These are phyloP conservation scores for Equus przewalskii DNA, from an alignment of 2,113 vertebrate genomes.

Conservation along the genomic window DNA sequence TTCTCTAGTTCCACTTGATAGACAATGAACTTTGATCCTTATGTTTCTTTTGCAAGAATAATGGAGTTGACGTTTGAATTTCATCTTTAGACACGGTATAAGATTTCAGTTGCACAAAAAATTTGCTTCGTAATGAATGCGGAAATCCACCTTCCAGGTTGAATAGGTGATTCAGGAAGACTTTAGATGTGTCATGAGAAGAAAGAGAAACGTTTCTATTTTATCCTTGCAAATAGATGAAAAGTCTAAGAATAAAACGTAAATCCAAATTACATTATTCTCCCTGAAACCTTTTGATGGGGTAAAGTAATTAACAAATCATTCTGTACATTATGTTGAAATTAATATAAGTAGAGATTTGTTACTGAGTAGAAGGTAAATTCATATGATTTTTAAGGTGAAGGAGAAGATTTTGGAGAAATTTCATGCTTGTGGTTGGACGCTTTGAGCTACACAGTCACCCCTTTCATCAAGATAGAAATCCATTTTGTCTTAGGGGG, in stretches of 20 bases:
- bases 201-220: background rate
- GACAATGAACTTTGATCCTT: background rate
- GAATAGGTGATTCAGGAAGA: background rate
- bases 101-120: background rate
- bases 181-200: background rate
- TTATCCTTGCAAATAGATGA: background rate
- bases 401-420: background rate
- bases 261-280: background rate
- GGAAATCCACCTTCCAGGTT: background rate
- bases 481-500: background rate
- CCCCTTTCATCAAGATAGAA: background rate
- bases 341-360: background rate
- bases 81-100: background rate
- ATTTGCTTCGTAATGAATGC: background rate
- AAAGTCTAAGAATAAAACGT: background rate
- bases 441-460: rapidly evolving
- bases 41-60: background rate
- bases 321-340: background rate
- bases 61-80: conserved; percentile 26
- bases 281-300: background rate
- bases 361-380: background rate
- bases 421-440: background rate
- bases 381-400: background rate
- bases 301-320: background rate
- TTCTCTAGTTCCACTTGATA: background rate